A percentile compares a stretch with the other conserved stretches of the same genome.
Evolutionary conservation across 2,888 invertebrate species (phyloP).

Genomic region (Pachycephus smyrnensis): DNA sequence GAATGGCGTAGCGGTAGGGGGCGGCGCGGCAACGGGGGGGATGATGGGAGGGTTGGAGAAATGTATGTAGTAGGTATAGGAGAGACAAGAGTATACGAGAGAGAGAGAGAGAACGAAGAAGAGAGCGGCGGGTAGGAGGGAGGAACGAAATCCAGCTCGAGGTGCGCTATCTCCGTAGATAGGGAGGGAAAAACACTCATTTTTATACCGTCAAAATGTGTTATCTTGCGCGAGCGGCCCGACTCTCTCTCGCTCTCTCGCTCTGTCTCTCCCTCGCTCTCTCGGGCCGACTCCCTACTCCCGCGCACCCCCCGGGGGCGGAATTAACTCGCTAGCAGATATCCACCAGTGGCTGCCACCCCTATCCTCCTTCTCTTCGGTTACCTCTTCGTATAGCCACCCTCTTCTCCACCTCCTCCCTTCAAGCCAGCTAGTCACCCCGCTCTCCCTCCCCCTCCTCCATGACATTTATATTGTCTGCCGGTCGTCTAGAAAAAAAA

Average conservation of each 20-base stretch:
- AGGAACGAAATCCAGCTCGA: slow-evolving; percentile 44
- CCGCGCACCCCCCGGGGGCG: slow-evolving; percentile 49
- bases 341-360: slow-evolving; percentile 44
- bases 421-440: slow-evolving; percentile 4
- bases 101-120: not conserved
- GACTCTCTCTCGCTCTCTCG: slow-evolving; percentile 33
- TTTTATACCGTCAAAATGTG: slow-evolving; percentile 68
- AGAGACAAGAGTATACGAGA: not conserved
- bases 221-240: slow-evolving; percentile 62
- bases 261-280: slow-evolving; percentile 33
- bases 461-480: slow-evolving; percentile 56
- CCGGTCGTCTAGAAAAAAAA: slow-evolving; percentile 38
- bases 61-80: not conserved
- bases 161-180: slow-evolving; percentile 63
- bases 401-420: slow-evolving; percentile 25
- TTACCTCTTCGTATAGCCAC: slow-evolving; percentile 38
- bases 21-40: not conserved
- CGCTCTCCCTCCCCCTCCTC: slow-evolving; percentile 21
- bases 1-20: not conserved
- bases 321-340: slow-evolving; percentile 65
- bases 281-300: slow-evolving; percentile 27
- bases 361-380: slow-evolving; percentile 14
- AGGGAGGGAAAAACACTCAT: slow-evolving; percentile 67
- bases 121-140: slow-evolving; percentile 10
- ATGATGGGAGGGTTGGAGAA: not conserved